These are phyloP conservation scores for Rapana venosa DNA, from an alignment of 2,888 invertebrate genomes.

Conservation along the genomic window DNA sequence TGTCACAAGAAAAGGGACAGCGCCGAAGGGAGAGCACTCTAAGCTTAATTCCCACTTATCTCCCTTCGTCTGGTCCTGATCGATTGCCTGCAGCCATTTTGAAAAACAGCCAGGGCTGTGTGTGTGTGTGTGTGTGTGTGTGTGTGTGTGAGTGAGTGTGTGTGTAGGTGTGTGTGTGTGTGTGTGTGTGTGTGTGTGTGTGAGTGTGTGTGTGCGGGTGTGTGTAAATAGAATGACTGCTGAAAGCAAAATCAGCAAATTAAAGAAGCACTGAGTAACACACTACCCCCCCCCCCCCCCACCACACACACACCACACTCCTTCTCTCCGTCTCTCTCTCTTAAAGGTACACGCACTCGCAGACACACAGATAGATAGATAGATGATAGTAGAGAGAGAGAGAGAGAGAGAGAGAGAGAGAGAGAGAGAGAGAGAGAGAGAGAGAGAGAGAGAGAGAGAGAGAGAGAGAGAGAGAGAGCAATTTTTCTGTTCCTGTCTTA, in stretches of 20 bases:
- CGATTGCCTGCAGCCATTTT: neutral
- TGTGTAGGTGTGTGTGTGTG: neutral
- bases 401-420: neutral
- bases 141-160: neutral
- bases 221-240: neutral
- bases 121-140: neutral
- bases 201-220: neutral
- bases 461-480: neutral
- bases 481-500: too few species aligned
- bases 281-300: too few species aligned
- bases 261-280: too few species aligned
- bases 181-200: conserved; percentile 19
- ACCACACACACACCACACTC: too few species aligned
- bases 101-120: neutral
- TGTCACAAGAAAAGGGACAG: conserved; percentile 24
- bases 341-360: too few species aligned
- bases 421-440: neutral
- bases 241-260: neutral
- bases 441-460: conserved; percentile 19
- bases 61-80: conserved; percentile 15
- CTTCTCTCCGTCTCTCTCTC: too few species aligned
- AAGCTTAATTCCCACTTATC: conserved; percentile 30
- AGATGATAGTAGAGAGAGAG: neutral
- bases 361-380: too few species aligned
- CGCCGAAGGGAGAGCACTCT: conserved; percentile 20